Base-by-base conservation (phyloP, 2,113 vertebrate genomes). In the Pelodiscus sinensis region DNA sequence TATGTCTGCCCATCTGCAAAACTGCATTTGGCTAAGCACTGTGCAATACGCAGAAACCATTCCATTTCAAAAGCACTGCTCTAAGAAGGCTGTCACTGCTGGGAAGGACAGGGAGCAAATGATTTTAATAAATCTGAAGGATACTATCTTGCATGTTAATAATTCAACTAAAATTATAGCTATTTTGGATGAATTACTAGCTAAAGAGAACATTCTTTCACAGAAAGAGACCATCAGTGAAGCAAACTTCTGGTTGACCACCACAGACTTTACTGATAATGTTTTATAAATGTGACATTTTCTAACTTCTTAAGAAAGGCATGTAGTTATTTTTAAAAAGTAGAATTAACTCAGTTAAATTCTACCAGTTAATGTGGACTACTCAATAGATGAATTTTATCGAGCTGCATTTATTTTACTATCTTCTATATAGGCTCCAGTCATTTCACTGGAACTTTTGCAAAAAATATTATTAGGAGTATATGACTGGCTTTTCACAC, bases 1-100 rank as follows among this genome's bases (percentile, higher is more conserved):
- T 81, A 94, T 82, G 86, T 81, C 31, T 22, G 71, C 9, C 77
- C 90, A 93, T 92, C 92, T 91, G 84, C 81, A 95, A 25, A 75
- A 58, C 51, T 84, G 44, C 21, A 81, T 65, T 86, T 4, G 6
- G 44, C 54, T 68, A 75, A 87, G 82, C 21, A 82, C 56, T 71
- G 79, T 79, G 52, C 86, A 83, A 80, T 73, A 62, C 83, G 12
- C 25, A 62, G 81, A 75, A 91, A 62, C 52, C 18, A 62, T 80
- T 84, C 79, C 85, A 85, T 82, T 90, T 92, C 87, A 92, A 86
- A 11, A 86, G 68, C 84, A 54, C 16, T 12, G 9, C 38, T 88
- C 82, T 91, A 86, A 89, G 38, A 21, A 57, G 27, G 19, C 44
- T 29, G 35, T 38, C 7, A 57, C 5, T 19, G 51, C 62, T 21